Base-by-base conservation (phyloP, 2,888 invertebrate genomes). In the Adelphocoris suturalis region DNA sequence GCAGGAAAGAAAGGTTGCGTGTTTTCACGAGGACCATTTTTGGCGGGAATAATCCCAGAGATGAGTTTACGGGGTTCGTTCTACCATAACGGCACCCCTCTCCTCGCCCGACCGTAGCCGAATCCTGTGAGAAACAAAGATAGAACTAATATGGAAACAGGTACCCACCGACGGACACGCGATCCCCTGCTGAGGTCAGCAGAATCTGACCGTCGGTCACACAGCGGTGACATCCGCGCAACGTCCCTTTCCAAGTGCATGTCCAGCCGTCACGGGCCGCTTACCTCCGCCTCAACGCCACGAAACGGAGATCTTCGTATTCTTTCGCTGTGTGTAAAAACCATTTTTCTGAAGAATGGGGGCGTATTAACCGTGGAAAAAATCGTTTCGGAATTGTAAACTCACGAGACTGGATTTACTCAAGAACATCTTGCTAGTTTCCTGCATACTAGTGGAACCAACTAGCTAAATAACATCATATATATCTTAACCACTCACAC, bases 1-100 rank as follows among this genome's bases (percentile, higher is more conserved):
- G 14, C 14, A 27, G 23, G 27, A 27, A 68, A 19, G 68, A 68
- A 68, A 68, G 68, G 68, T 68, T 68, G 68, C 68, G 85, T 57
- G 85, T 61, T 13, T 52, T 2, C 16, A 13, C 47, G 23, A 61
- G 46, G n/a, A n/a, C 61, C 16, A 57, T 80, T 52, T 75, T 78
- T 88, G 88, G 88, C 88, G 88, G 78, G 88, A 88, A 88, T 88
- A 88, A 88, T 88, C 88, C 88, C 88, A 80, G 88, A 88, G 88
- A 76, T 78, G 88, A 78, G 88, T 88, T 78, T 88, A 88, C 28
- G 23, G 3, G 78, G 47, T 28, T 52, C 88, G 55, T 12, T 88
- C 61, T 88, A 48, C 78, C 88, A 55, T 48, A 88, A 78, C 88
- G 11, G 27, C 19, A 19, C 27, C 86, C 76, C 47, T 75, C 75